These are phyloP conservation scores for Euleptes europaea DNA, from an alignment of 2,113 vertebrate species.

Conservation along the genomic window DNA sequence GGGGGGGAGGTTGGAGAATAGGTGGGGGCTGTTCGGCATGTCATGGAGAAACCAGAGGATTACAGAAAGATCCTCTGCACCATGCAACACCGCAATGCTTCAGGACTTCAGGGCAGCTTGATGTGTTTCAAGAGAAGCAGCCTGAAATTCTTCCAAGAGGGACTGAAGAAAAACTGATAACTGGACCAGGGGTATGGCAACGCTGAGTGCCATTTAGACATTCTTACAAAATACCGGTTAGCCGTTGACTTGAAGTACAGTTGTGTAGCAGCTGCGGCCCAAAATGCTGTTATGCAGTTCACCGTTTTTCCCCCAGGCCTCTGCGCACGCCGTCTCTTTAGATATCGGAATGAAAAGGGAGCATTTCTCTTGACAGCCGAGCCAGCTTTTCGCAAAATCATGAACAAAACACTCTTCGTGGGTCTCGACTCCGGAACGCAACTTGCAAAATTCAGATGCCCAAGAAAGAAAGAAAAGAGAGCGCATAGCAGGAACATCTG, in stretches of 20 bases:
- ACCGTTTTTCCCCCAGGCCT: conserved; percentile 3
- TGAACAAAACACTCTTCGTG: conserved; percentile 38
- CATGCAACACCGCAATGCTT: too few species aligned
- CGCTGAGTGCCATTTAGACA: not conserved
- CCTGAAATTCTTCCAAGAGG: not conserved
- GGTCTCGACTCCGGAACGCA: not conserved
- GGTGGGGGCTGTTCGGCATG: too few species aligned
- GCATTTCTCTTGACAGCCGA: conserved; percentile 44
- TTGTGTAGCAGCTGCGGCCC: not conserved
- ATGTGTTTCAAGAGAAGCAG: not conserved
- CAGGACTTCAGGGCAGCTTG: too few species aligned
- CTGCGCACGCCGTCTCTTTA: conserved; percentile 40
- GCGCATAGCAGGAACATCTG: conserved; percentile 23
- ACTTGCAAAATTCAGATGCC: conserved; percentile 36
- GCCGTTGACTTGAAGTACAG: not conserved
- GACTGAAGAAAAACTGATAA: not conserved
- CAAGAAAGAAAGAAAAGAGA: conserved; percentile 11
- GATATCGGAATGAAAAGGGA: conserved; percentile 36
- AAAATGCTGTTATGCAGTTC: not conserved
- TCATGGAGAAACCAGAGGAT: too few species aligned
- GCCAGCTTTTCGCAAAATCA: conserved; percentile 8
- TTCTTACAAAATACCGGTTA: not conserved
- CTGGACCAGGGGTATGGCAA: not conserved
- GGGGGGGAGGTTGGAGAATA: too few species aligned
- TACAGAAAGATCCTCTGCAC: too few species aligned